Percentiles rank a stretch among this genome's conserved stretches.
Evolutionary conservation across 2,888 invertebrate genomes (phyloP).

Genomic region (Allacma fusca): DNA sequence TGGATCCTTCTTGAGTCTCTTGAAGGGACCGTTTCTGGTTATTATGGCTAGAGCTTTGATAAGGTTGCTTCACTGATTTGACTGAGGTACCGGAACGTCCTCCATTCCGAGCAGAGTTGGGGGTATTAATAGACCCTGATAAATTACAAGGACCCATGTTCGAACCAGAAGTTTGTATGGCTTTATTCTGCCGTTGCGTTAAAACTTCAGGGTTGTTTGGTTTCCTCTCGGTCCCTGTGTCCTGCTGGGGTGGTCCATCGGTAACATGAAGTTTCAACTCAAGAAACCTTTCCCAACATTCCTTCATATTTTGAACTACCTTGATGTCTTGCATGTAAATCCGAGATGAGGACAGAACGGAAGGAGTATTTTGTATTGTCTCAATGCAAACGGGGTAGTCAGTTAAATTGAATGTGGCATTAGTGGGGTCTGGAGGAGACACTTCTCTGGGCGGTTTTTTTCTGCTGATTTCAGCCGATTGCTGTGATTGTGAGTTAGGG

Average conservation of each 20-base stretch:
- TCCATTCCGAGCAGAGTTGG: not conserved
- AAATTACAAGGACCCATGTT: not conserved
- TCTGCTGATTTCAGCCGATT: not conserved
- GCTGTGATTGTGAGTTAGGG: too few species aligned
- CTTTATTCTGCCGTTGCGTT: not conserved
- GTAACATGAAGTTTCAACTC: not conserved
- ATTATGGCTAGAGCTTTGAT: too few species aligned
- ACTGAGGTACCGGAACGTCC: too few species aligned
- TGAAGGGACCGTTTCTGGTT: not conserved
- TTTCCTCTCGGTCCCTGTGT: too few species aligned
- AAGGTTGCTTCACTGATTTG: too few species aligned
- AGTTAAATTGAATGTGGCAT: not conserved
- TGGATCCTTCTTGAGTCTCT: too few species aligned
- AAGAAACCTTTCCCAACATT: conserved; percentile 34
- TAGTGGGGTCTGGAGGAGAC: not conserved
- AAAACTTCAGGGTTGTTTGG: not conserved
- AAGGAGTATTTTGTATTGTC: not conserved
- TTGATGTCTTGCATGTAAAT: conserved; percentile 14
- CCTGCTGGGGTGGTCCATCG: not conserved
- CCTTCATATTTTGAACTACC: conserved; percentile 33
- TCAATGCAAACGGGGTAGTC: not conserved
- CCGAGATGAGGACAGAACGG: conserved; percentile 9
- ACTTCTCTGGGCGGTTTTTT: not conserved
- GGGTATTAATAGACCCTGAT: not conserved
- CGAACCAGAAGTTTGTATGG: too few species aligned